Evolutionary conservation across 2,888 invertebrate genomes (phyloP).

Genomic region (Campopleginae sp.): DNA sequence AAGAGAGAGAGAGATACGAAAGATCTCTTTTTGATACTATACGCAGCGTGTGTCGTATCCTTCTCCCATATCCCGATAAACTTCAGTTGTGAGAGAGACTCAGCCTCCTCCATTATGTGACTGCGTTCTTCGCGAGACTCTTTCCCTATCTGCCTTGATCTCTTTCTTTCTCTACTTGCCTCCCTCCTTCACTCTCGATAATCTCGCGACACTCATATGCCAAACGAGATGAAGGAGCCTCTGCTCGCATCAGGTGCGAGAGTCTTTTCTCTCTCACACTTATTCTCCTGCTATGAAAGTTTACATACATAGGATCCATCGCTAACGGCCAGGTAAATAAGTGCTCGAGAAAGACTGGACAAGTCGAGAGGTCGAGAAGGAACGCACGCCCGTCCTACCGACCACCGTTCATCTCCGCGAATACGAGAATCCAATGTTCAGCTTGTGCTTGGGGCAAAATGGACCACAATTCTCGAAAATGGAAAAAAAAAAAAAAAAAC

Average conservation of each 20-base stretch:
- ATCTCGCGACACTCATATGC: constrained; percentile 22
- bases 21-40: constrained; percentile 37
- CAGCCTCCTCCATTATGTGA: constrained; percentile 32
- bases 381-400: not conserved
- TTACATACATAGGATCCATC: not conserved
- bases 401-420: constrained; percentile 54
- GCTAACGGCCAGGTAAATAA: constrained; percentile 15
- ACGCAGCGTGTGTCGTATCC: constrained; percentile 40
- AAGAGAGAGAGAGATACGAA: not conserved
- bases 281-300: not conserved
- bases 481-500: too few relatives aligned
- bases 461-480: not conserved
- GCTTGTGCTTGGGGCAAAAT: not conserved
- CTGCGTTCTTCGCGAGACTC: constrained; percentile 6
- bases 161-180: not conserved
- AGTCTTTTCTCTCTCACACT: constrained; percentile 4
- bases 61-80: constrained; percentile 42
- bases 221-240: constrained; percentile 56
- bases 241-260: constrained; percentile 41
- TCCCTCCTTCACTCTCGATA: not conserved
- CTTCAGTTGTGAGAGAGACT: constrained; percentile 26
- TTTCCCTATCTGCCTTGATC: not conserved
- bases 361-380: constrained; percentile 49
- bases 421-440: constrained; percentile 41
- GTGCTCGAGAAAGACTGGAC: constrained; percentile 8